These are phyloP conservation scores for Kryptolebias marmoratus DNA, from an alignment of 2,113 vertebrate species.

Conservation along the genomic window DNA sequence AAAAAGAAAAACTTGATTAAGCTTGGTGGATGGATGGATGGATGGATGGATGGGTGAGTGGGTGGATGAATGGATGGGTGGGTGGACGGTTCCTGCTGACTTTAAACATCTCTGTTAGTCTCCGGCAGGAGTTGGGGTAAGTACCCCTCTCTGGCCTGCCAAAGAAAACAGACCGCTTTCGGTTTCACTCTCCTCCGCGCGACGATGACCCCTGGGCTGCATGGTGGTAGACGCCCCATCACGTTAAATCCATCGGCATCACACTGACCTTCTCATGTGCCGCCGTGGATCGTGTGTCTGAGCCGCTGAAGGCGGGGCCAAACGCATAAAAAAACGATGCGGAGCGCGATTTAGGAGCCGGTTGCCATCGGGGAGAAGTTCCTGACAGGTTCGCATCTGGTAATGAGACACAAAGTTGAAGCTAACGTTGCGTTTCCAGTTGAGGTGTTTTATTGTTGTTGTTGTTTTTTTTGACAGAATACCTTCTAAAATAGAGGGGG, in stretches of 20 bases:
- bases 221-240: constrained; percentile 32
- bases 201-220: constrained; percentile 46
- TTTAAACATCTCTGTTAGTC: constrained; percentile 60
- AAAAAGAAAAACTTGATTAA: too few species aligned
- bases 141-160: constrained; percentile 45
- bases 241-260: constrained; percentile 37
- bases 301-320: constrained; percentile 12
- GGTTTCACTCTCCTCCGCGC: constrained; percentile 15
- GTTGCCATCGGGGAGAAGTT: not conserved
- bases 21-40: too few species aligned
- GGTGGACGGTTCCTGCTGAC: constrained; percentile 18
- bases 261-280: constrained; percentile 14
- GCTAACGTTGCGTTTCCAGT: too few species aligned
- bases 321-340: not conserved
- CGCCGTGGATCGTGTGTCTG: constrained; percentile 15
- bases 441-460: too few species aligned
- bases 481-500: too few species aligned
- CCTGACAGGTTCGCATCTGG: too few species aligned
- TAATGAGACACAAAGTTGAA: too few species aligned
- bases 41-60: too few species aligned
- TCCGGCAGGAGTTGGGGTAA: constrained; percentile 52
- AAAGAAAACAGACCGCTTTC: constrained; percentile 49
- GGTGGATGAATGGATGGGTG: too few species aligned
- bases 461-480: too few species aligned
- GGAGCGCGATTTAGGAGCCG: not conserved